Evolutionary conservation across 2,888 invertebrate species (phyloP).

Genomic region (Oscheius onirici): DNA sequence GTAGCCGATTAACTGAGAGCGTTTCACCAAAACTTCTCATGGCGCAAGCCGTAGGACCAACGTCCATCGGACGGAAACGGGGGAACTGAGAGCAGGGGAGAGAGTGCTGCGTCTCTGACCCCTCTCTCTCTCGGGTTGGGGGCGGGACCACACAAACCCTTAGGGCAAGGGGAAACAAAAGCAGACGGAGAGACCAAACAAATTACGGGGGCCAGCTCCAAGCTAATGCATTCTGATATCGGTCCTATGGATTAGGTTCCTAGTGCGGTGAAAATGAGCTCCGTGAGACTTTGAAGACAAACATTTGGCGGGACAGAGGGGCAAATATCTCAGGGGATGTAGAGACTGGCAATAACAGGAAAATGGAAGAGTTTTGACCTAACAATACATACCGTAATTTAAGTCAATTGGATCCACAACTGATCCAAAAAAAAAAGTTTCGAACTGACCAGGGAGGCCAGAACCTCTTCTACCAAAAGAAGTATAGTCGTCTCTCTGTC

Average conservation of each 20-base stretch:
- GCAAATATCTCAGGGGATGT: neutral
- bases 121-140: constrained; percentile 1
- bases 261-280: neutral
- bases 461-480: too few species aligned
- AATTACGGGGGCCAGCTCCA: constrained; percentile 9
- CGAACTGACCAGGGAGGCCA: too few species aligned
- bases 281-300: neutral
- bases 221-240: neutral
- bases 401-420: too few species aligned
- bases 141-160: constrained; percentile 1
- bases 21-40: constrained; percentile 33
- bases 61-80: constrained; percentile 17
- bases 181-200: neutral
- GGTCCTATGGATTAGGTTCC: neutral
- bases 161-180: constrained; percentile 15
- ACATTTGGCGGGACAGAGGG: neutral
- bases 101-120: constrained; percentile 23
- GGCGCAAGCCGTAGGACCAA: constrained; percentile 20
- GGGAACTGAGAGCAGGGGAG: too few species aligned
- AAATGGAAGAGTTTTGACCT: too few species aligned
- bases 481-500: too few species aligned
- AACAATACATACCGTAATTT: too few species aligned
- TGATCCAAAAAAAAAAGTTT: too few species aligned
- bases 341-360: too few species aligned
- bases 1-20: constrained; percentile 31